Evolutionary conservation across 1,140 invertebrate species (phyloP).

Genomic region (Apis cerana): DNA sequence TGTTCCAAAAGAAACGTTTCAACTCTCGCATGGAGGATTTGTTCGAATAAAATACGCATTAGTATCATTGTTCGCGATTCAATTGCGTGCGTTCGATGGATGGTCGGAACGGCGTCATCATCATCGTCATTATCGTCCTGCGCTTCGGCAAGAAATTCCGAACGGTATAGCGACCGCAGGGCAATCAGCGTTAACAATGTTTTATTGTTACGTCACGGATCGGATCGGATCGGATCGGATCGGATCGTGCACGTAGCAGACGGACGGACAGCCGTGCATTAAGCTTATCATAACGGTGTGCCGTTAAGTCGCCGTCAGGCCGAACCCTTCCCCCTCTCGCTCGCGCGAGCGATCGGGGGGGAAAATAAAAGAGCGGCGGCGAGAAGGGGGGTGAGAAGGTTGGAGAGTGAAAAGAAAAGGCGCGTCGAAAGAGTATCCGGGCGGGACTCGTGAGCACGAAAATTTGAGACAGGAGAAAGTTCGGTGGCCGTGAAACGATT

Average conservation of each 20-base stretch:
- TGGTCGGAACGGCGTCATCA: conserved; percentile 54
- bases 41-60: too few relatives aligned
- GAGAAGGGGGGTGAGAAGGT: neutral
- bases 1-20: too few relatives aligned
- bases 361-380: conserved; percentile 2
- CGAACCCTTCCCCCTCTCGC: conserved; percentile 32
- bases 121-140: conserved; percentile 62
- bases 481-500: neutral
- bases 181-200: conserved; percentile 80
- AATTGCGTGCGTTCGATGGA: too few relatives aligned
- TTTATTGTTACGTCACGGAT: conserved; percentile 79
- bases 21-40: too few relatives aligned
- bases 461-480: conserved; percentile 10
- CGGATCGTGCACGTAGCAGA: conserved; percentile 56
- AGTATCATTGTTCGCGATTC: too few relatives aligned
- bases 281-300: conserved; percentile 77
- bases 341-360: too few relatives aligned
- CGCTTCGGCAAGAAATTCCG: conserved; percentile 62
- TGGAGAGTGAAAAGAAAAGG: conserved; percentile 27
- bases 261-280: conserved; percentile 77
- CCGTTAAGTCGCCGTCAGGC: conserved; percentile 65
- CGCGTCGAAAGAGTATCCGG: conserved; percentile 28
- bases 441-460: neutral
- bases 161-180: conserved; percentile 72
- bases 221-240: conserved; percentile 18